Evolutionary conservation across 1,140 invertebrate species (phyloP), one percentile per base, ranked within the genome.

Genomic region (Drosophila santomea): DNA sequence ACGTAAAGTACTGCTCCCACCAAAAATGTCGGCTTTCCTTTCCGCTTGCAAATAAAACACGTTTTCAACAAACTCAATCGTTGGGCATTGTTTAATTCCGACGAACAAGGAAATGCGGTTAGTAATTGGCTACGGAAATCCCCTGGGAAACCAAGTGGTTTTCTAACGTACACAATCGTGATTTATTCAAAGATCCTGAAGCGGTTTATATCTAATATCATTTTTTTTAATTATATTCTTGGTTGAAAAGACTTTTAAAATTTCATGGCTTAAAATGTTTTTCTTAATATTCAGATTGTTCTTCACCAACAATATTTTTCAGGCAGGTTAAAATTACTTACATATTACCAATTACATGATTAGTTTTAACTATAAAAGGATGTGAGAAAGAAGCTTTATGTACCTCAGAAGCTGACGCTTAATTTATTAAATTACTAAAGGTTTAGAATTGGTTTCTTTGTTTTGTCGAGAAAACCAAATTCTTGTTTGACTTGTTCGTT

Each of bases 61-160:
- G 82, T 72, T 74, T 68, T 47, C 15, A 6, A 14, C 41, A n/a
- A 50, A 28, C 17, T 71, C 61, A 74, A 63, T 43, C 38, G 57
- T 47, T 43, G 12, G 14, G 35, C 17, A 75, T 67, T 57, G 44
- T 69, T 35, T 48, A 68, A 39, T 86, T 86, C 62, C 45, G 67
- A 10, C 32, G 51, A 68, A 83, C 58, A 86, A 79, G 82, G 82
- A 83, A 88, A 83, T 73, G 52, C 62, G 51, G 28, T 10, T 23
- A 68, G 25, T 55, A 20, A 50, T 44, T 56, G 47, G 20, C 35
- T 12, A 8, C 8, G 72, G 61, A 54, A 67, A 59, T 76, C 44
- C 73, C 73, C 25, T 47, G 14, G n/a, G 8, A 5, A 15, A 28
- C 11, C 15, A 51, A 32, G 4, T 44, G 17, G 35, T 52, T 51